Evolutionary conservation across 2,797 vertebrate genomes (phyloP), one percentile per base, ranked within the genome.

Genomic region (Epinephelus awoara): DNA sequence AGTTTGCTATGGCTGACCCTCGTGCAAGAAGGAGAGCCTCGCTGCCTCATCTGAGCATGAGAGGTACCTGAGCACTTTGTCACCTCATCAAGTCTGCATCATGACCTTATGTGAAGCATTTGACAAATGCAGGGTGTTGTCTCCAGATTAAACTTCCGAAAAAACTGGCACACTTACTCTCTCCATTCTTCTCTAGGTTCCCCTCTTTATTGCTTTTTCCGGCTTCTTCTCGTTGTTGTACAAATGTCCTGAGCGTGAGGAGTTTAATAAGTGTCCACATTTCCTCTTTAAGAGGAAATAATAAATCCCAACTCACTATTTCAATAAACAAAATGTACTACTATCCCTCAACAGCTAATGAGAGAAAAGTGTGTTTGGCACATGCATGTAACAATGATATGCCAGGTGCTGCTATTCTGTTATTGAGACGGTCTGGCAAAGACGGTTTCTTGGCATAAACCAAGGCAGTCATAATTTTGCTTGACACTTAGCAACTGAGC

Each of bases 291-390:
- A 78, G 71, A 92, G 92, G 90, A 94, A 94, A 93, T 85, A 91
- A 94, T 94, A 93, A 92, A 93, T 93, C 86, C 80, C 38, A 77
- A 82, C 75, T 85, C 84, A 80, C 84, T 89, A 78, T 84, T 92
- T 92, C 91, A 93, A 92, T 89, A 94, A 94, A 95, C 92, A 94
- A 89, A 88, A 83, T 87, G 88, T 91, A 89, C 92, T 88, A 78
- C 79, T 78, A 91, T 91, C 88, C 83, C 80, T 93, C 86, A 85
- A 80, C 84, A 75, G 85, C 66, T 93, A 92, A 94, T 93, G 91
- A 89, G 88, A 89, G 85, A 90, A 86, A 92, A 88, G 90, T 91
- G 91, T 94, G 92, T 91, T 94, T 93, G 91, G 91, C 87, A 83
- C 83, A 88, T 85, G 85, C 68, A 58, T 46, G 56, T 65, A 88